Evolutionary conservation across 2,113 vertebrate genomes (phyloP), one percentile per base, ranked within the genome.

Genomic region (Muntiacus reevesi): DNA sequence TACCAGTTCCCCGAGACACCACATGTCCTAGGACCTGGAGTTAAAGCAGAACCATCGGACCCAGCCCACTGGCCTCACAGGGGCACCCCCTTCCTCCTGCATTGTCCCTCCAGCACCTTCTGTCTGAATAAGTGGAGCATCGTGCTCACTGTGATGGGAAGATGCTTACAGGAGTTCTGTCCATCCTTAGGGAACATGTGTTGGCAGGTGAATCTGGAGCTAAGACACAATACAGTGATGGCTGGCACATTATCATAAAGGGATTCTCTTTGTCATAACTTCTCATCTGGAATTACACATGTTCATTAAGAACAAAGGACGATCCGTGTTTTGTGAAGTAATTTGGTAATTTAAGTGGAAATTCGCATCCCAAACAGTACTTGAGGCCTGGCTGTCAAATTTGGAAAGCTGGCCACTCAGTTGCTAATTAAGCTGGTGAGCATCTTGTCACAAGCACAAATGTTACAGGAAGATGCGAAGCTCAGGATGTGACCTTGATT

Each of bases 11-110:
- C 28, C 7, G 1, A 45, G 12, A 57, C 45, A 6, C 76, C 19
- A 0, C 0, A 0, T 36, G 23, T 67, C 52, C 36, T 36, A 15
- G 52, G 36, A 30, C 78, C 59, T 9, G 0, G 1, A 45, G 10
- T 11, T 54, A 83, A 64, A 45, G 21, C 90, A 52, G 59, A 17
- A 23, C 67, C 76, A 47, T 64, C 36, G 60, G 52, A 30, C 14
- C 64, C 52, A 83, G 2, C 55, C 16, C 14, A 3, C 64, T 52
- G 17, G 40, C 55, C 27, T 6, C 25, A 0, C 23, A 27, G 25
- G 54, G 28, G 17, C 45, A 5, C n/a, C 43, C 1, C 6, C 36
- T 71, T n/a, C 16, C 11, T 54, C 47, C 6, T 36, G 3, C 30
- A 15, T 16, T 12, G 4, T 60, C 30, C 36, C 14, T 55, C 33